Conservation (phyloP, 2,888 invertebrate genomes). For the Minunthozetes semirufus region DNA sequence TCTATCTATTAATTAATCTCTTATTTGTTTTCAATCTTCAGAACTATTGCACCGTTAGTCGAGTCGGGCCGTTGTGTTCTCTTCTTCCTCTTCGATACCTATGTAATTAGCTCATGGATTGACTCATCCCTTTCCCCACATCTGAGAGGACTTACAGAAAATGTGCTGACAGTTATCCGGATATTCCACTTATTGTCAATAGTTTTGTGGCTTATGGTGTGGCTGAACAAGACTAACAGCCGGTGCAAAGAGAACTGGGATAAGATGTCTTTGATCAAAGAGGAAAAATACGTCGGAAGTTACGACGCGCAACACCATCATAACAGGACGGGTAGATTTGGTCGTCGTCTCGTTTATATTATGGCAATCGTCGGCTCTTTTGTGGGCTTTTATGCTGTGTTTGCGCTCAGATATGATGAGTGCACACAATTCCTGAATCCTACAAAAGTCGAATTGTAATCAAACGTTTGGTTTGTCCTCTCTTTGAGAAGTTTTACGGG, state of each 20-base stretch:
- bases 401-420: constrained; percentile 30
- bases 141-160: constrained; percentile 14
- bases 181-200: constrained; percentile 31
- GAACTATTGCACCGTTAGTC: constrained; percentile 33
- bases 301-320: constrained; percentile 7
- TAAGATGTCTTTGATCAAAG: constrained; percentile 32
- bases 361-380: background rate
- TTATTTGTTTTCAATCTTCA: background rate
- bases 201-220: constrained; percentile 27
- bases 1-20: background rate
- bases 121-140: constrained; percentile 29
- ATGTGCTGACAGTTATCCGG: constrained; percentile 11
- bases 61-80: constrained; percentile 34
- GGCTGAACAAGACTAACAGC: background rate
- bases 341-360: constrained; percentile 1
- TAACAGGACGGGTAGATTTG: background rate
- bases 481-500: no score
- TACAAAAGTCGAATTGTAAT: constrained; percentile 28
- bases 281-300: constrained; percentile 31
- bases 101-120: constrained; percentile 29
- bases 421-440: constrained; percentile 26
- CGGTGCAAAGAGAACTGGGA: constrained; percentile 6
- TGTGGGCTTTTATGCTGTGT: constrained; percentile 10
- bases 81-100: constrained; percentile 34
- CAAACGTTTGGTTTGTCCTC: no score